Evolutionary conservation across 2,888 invertebrate genomes (phyloP), one percentile per base, ranked within the genome.

Genomic region (Epinotia bilunana): DNA sequence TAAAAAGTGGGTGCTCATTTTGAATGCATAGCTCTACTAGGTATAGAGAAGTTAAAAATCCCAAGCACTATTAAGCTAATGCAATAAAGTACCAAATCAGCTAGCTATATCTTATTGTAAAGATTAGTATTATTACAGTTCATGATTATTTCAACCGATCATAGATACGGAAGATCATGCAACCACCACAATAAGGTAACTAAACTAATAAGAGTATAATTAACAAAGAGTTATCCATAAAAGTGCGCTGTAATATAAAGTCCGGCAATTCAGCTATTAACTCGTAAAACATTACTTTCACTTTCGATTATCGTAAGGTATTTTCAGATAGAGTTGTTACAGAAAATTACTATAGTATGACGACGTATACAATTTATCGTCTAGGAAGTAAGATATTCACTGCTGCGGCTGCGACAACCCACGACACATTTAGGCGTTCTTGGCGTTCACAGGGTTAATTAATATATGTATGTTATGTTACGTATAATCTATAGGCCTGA

Each of bases 231-330:
- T 53, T 62, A 68, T 20, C 60, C 60, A 67, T 67, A 73, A 73
- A 65, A 73, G 18, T 61, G 60, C 67, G 18, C 9, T 55, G 39
- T 61, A 67, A 58, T 57, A 57, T 57, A 69, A 69, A 74, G 49
- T 60, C 55, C 23, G 43, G 53, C 57, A 60, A 71, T 65, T 55
- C 49, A n/a, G 61, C 46, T 20, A 53, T 60, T 71, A 65, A 61
- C 18, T 61, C 53, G 46, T 74, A 74, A 71, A 65, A 71, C 62
- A 62, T 18, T 18, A 67, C 74, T 75, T 75, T 75, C 71, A 65
- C 74, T 75, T 71, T 65, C 53, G 64, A 43, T 63, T 74, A 70
- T 64, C 70, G 64, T 33, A 28, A 49, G 28, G 39, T 65, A 55
- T 71, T 65, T 71, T 43, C 23, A 60, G 60, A 28, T 60, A 60